Evolutionary conservation across 2,797 vertebrate genomes (phyloP).

Genomic region (Sitta carolinensis): DNA sequence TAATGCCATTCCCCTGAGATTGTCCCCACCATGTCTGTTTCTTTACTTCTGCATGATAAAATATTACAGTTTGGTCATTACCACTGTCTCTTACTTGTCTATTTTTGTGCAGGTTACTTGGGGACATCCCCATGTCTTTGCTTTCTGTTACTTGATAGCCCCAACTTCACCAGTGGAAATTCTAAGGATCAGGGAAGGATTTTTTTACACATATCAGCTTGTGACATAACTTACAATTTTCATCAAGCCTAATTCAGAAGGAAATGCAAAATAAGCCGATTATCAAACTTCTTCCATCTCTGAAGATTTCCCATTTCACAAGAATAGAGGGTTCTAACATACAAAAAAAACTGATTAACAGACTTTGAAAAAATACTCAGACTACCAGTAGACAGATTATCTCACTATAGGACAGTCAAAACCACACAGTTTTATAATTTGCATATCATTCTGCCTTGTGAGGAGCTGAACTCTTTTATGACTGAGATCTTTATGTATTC

Average conservation of each 20-base stretch:
- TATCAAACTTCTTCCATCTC: not conserved
- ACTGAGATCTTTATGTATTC: not conserved
- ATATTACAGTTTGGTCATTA: constrained; percentile 32
- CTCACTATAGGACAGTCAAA: not conserved
- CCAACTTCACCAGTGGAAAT: not conserved
- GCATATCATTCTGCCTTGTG: not conserved
- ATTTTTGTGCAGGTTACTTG: constrained; percentile 39
- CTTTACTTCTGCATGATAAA: not conserved
- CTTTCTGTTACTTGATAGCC: not conserved
- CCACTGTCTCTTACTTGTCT: not conserved
- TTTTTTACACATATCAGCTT: not conserved
- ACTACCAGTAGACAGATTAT: not conserved
- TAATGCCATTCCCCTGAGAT: not conserved
- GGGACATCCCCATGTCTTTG: constrained; percentile 22
- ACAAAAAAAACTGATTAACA: not conserved
- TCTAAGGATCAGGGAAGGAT: not conserved
- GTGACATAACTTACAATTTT: constrained; percentile 22
- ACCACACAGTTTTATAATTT: not conserved
- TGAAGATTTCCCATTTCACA: not conserved
- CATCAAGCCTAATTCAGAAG: constrained; percentile 26
- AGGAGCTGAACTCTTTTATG: not conserved
- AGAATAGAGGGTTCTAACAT: not conserved
- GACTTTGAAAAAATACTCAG: not conserved
- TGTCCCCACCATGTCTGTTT: not conserved
- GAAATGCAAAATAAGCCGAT: not conserved